Base-by-base conservation (phyloP, 1,140 invertebrate species). In the Ips nitidus region DNA sequence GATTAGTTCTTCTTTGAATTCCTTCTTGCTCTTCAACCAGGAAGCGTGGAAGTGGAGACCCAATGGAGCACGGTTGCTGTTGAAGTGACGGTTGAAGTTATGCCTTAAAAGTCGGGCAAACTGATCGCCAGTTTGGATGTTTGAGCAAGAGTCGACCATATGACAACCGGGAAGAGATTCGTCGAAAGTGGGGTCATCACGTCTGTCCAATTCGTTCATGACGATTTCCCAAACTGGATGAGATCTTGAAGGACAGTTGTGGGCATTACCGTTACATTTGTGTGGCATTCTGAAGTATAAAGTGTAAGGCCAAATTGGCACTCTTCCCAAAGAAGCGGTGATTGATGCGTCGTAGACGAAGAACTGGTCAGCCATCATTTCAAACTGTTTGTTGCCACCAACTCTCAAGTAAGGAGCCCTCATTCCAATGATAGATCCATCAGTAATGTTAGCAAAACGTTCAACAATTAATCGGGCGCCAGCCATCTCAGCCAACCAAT, bases 211-310 rank as follows among this genome's bases (percentile, higher is more conserved):
- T 80, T 96, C 94, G 81, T 96, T 97, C 92, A 97, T 95, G 39
- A 96, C 94, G 87, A 97, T 95, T 83, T 97, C 94, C 94, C 94
- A 97, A 50, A 96, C 92, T 45, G 94, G 93, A 75, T 95, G 94
- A 71, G 91, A 93, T 76, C 92, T 84, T 41, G 91, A 94, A 37
- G 94, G 94, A 77, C 94, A 95, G 77, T 95, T 95, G 75, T 95
- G 91, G 8, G 92, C 92, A 80, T 95, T 96, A 71, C 94, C 94
- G 80, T 95, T 94, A 80, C 94, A 97, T 79, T 94, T 95, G 81
- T 96, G 94, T 1, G 94, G 94, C 92, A 97, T 96, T 41, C 92
- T 86, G 89, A 94, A 97, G 84, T 95, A 96, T 8, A 97, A 83
- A 1, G 94, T 98, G 85, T 97, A 97, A 0, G 95, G 95, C 95